Base-by-base conservation (phyloP, 2,113 vertebrate species). In the Phrynocephalus versicolor region DNA sequence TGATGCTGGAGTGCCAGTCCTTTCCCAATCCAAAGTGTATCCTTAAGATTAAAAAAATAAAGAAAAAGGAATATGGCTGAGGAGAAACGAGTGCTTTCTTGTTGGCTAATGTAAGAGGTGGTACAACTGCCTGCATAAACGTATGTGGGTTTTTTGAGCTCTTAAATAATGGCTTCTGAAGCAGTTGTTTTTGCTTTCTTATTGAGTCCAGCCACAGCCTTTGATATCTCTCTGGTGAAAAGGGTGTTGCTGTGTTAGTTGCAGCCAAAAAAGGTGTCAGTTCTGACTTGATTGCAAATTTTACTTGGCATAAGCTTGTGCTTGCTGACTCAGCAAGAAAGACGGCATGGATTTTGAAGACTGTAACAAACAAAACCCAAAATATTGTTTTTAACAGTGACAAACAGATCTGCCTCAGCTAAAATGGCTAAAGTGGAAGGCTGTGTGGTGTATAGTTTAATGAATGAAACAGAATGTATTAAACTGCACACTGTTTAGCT, bases 201-300 rank as follows among this genome's bases (percentile, higher is more conserved):
- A 79, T 78, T 84, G 89, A 82, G 87, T 78, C 41, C 19, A 87
- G 84, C 6, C 55, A 51, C 55, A 64, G 77, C 87, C 82, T 82
- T 80, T 85, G 45, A 51, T 51, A 51, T 51, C 10, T 51, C 45
- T 51, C 45, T 51, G 45, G 45, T 51, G 45, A 51, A 10, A 51
- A 51, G 10, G 45, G 45, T 51, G 5, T 6, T 51, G 10, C 10
- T 51, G 45, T 51, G 45, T 5, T 51, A 51, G 45, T 51, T 51
- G 45, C 45, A 51, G 45, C 45, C 45, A 5, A 5, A 51, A 10
- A 5, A n/a, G n/a, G n/a, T n/a, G n/a, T n/a, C n/a, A n/a, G n/a
- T n/a, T n/a, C n/a, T n/a, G n/a, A n/a, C n/a, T n/a, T n/a, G n/a
- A n/a, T n/a, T n/a, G 64, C 64, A 65, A 25, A 12, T 27, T 65